A percentile compares a stretch with the other conserved stretches of the same genome.
Evolutionary conservation across 2,888 invertebrate species (phyloP).

Genomic region (Nemapogon koenigi): DNA sequence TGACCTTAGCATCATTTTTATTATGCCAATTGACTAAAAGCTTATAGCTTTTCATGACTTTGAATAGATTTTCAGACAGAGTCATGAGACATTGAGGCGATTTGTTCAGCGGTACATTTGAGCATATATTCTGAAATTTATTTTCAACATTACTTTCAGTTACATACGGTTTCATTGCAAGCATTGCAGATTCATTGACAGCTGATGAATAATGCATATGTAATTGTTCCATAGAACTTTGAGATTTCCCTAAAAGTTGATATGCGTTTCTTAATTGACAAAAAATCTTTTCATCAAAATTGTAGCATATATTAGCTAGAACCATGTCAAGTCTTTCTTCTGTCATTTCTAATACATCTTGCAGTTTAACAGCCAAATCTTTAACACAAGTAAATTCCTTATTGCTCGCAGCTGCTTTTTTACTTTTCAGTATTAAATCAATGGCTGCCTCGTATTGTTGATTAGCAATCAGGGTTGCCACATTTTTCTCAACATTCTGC

Average conservation of each 20-base stretch:
- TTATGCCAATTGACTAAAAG: slow-evolving; percentile 80
- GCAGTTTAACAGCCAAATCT: slow-evolving; percentile 83
- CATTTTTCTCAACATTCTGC: slow-evolving; percentile 84
- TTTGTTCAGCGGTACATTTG: slow-evolving; percentile 41
- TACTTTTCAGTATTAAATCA: slow-evolving; percentile 85
- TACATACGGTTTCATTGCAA: slow-evolving; percentile 62
- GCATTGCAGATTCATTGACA: slow-evolving; percentile 80
- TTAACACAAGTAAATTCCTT: slow-evolving; percentile 92
- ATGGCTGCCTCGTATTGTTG: slow-evolving; percentile 92
- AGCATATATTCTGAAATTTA: slow-evolving; percentile 83
- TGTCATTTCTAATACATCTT: slow-evolving; percentile 89
- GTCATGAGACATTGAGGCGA: slow-evolving; percentile 76
- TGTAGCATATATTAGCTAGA: slow-evolving; percentile 75
- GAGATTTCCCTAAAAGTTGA: slow-evolving; percentile 86
- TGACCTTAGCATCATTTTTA: slow-evolving; percentile 41
- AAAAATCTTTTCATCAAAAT: slow-evolving; percentile 82
- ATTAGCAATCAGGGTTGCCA: slow-evolving; percentile 80
- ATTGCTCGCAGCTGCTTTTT: slow-evolving; percentile 83
- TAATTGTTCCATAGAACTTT: slow-evolving; percentile 92
- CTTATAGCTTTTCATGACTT: slow-evolving; percentile 81
- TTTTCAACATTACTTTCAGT: slow-evolving; percentile 28
- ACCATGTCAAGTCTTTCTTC: slow-evolving; percentile 91
- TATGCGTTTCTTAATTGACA: slow-evolving; percentile 88
- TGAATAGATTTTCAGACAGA: slow-evolving; percentile 86
- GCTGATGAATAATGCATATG: slow-evolving; percentile 95